phyloP scores from a whole-genome alignment of 2,888 invertebrate genomes.

The Temnothorax unifasciatus region DNA sequence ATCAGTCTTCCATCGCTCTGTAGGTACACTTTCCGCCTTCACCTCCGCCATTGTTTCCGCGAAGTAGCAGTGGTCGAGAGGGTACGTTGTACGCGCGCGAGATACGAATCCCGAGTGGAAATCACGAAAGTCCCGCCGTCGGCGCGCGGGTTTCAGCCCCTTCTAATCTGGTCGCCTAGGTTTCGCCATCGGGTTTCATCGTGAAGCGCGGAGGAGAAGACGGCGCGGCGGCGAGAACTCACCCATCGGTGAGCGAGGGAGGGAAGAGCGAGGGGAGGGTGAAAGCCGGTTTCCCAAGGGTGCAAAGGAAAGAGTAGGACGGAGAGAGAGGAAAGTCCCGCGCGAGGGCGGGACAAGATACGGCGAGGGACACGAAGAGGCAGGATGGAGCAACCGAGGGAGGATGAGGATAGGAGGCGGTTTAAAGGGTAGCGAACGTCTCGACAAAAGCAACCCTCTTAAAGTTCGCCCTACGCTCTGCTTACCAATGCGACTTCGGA shows the following conservation, averaged over 20 bases:
- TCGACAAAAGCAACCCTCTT: constrained; percentile 82
- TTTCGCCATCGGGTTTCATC: constrained; percentile 83
- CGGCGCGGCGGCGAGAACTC: constrained; percentile 58
- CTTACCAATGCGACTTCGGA: constrained; percentile 81
- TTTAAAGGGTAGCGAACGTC: constrained; percentile 85
- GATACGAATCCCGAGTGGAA: constrained; percentile 77
- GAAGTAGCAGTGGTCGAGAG: constrained; percentile 58
- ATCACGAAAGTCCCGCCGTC: constrained; percentile 79
- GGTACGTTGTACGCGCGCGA: constrained; percentile 70
- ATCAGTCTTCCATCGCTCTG: constrained; percentile 63
- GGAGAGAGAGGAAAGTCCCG: constrained; percentile 61
- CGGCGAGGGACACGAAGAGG: constrained; percentile 61
- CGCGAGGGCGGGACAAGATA: constrained; percentile 72
- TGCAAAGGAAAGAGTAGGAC: constrained; percentile 71
- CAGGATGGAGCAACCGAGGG: constrained; percentile 60
- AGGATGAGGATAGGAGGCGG: constrained; percentile 72
- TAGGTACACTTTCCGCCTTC: constrained; percentile 68
- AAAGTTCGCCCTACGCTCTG: constrained; percentile 83
- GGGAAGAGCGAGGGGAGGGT: constrained; percentile 12
- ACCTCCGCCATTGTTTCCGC: constrained; percentile 80
- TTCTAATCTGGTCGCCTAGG: constrained; percentile 86
- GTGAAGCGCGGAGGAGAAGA: constrained; percentile 58
- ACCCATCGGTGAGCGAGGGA: constrained; percentile 44
- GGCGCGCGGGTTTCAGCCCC: constrained; percentile 80
- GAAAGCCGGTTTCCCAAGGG: constrained; percentile 65